A percentile compares a stretch with the other conserved stretches of the same genome.
phyloP scores from a whole-genome alignment of 2,888 invertebrate species.

The Trisateles emortualis region DNA sequence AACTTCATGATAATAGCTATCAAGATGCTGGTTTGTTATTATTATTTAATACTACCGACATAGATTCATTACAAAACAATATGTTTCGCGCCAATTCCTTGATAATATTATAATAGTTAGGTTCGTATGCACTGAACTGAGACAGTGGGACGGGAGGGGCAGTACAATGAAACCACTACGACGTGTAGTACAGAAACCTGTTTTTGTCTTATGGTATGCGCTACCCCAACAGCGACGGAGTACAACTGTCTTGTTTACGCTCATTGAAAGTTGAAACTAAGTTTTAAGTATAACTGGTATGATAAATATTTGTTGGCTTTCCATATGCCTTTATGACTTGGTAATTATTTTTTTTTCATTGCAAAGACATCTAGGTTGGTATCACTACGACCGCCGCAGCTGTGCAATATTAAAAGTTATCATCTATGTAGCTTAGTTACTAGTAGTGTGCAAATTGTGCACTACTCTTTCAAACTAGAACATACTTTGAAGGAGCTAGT shows the following conservation, averaged over 20 bases:
- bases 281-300: neutral
- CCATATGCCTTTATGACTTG: too few species aligned
- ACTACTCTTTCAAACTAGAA: too few species aligned
- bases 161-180: constrained; percentile 79
- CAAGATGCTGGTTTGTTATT: neutral
- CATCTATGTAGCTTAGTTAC: too few species aligned
- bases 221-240: constrained; percentile 56
- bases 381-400: too few species aligned
- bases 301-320: neutral
- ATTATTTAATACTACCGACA: constrained; percentile 4
- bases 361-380: too few species aligned
- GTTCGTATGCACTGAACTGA: constrained; percentile 47
- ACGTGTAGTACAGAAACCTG: constrained; percentile 80
- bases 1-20: neutral
- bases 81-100: constrained; percentile 68
- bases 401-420: neutral
- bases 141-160: constrained; percentile 57
- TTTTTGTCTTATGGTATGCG: constrained; percentile 80
- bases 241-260: constrained; percentile 51
- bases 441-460: too few species aligned
- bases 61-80: neutral
- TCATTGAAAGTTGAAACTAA: constrained; percentile 38
- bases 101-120: constrained; percentile 17
- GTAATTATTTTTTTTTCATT: too few species aligned
- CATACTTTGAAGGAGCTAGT: too few species aligned